Base-by-base conservation (phyloP, 2,888 invertebrate genomes). In the Agrypnus murinus region DNA sequence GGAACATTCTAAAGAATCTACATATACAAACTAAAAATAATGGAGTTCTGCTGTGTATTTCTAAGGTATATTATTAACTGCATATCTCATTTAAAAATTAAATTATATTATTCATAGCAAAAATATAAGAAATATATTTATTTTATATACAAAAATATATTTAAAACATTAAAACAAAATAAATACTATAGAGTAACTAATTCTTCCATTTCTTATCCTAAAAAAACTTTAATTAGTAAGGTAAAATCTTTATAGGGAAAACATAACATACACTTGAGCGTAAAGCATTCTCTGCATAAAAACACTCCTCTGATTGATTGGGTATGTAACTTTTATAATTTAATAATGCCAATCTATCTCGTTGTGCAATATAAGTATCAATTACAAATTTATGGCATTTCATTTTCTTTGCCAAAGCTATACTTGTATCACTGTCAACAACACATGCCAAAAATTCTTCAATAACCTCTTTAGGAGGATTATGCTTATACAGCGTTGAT, bases 271-370 rank as follows among this genome's bases (percentile, higher is more conserved):
- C 79, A 45, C 74, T 59, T 57, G 79, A 77, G 65, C 77, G 79
- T 0, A 95, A 83, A 1, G 90, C 90, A 78, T 91, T 92, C 77
- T 94, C 93, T 40, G 93, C 92, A 69, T 92, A 88, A 77, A 92
- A 90, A 77, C 91, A 91, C 79, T 93, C 92, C 77, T 93, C 92
- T 0, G 91, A 90, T 74, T 91, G 89, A 0, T 90, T 88, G 59
- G 87, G 87, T 1, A 92, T 83, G 2, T 88, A 87, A 77, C 88
- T 88, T 81, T 90, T 90, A 78, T 92, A 92, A 74, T 89, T 89
- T 2, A 90, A 86, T 5, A 93, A 84, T 0, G 90, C 87, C 0
- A 85, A 79, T 40, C 91, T 86, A 82, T 93, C 92, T 70, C 90
- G 90, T 81, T 91, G 90, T 43, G 88, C 87, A 0, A 89, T 87